Percentiles rank a stretch among this genome's conserved stretches.
These are phyloP conservation scores for Pelobates fuscus DNA, from an alignment of 2,113 vertebrate species.

Conservation along the genomic window DNA sequence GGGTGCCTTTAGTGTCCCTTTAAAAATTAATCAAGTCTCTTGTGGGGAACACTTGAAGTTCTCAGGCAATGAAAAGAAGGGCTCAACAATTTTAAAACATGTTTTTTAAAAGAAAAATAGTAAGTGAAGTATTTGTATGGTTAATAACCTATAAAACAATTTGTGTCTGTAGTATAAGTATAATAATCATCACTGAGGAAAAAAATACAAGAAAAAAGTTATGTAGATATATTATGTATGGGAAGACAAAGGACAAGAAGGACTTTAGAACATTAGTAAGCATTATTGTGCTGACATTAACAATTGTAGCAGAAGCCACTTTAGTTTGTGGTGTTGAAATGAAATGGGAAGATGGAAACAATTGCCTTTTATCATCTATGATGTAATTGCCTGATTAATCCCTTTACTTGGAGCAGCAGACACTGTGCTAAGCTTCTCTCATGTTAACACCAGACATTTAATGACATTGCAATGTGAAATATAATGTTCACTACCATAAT, in stretches of 20 bases:
- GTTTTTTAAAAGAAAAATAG: no score
- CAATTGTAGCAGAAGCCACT: conserved; percentile 17
- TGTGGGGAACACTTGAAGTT: no score
- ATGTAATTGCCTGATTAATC: conserved; percentile 16
- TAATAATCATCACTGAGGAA: no score
- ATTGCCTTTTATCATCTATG: conserved; percentile 7
- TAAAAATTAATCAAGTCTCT: no score
- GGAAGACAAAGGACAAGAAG: background rate
- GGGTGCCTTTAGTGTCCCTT: no score
- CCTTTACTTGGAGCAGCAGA: conserved; percentile 19
- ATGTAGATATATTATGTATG: background rate
- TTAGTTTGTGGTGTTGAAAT: background rate
- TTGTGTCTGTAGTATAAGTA: no score
- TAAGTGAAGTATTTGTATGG: no score
- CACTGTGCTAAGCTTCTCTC: conserved; percentile 40
- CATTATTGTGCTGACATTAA: conserved; percentile 30
- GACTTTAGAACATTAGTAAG: background rate
- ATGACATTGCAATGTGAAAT: conserved; percentile 34
- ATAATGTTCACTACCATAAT: conserved; percentile 7
- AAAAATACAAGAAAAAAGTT: no score
- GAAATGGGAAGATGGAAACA: background rate
- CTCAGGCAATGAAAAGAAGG: background rate
- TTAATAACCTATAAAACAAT: no score
- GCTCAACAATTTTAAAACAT: no score
- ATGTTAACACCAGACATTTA: conserved; percentile 31